These are phyloP conservation scores for Meiosimyza platycephala DNA, from an alignment of 2,888 invertebrate genomes.

Conservation along the genomic window DNA sequence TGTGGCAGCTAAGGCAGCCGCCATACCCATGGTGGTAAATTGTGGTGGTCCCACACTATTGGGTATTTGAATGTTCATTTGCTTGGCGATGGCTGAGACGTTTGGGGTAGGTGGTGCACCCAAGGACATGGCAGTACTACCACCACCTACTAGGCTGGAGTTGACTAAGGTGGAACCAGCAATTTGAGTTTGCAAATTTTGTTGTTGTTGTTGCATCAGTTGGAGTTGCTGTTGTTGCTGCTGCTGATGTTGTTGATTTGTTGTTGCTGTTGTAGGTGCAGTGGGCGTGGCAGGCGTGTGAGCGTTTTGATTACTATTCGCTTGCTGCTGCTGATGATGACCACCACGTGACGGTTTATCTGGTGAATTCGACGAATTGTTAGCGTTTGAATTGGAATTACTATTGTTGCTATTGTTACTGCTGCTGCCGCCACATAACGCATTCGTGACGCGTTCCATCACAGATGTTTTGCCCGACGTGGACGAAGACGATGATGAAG, in stretches of 20 bases:
- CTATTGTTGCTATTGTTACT: slow-evolving; percentile 68
- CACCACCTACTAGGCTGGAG: slow-evolving; percentile 54
- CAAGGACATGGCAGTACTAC: slow-evolving; percentile 52
- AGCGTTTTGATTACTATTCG: slow-evolving; percentile 28
- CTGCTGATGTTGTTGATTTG: slow-evolving; percentile 50
- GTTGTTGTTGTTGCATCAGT: slow-evolving; percentile 53
- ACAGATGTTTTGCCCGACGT: slow-evolving; percentile 75
- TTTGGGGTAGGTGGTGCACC: slow-evolving; percentile 62
- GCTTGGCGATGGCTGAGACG: slow-evolving; percentile 63
- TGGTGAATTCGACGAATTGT: slow-evolving; percentile 44
- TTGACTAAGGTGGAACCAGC: slow-evolving; percentile 60
- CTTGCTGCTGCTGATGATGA: slow-evolving; percentile 42
- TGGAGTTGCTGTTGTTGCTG: slow-evolving; percentile 50
- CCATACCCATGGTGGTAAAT: slow-evolving; percentile 62
- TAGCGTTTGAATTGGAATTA: slow-evolving; percentile 33
- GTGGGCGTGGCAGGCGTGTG: slow-evolving; percentile 34
- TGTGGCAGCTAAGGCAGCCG: slow-evolving; percentile 52
- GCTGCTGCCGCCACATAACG: slow-evolving; percentile 79
- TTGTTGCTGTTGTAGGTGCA: slow-evolving; percentile 38
- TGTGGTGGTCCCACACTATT: slow-evolving; percentile 52
- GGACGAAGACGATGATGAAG: slow-evolving; percentile 47
- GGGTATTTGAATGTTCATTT: slow-evolving; percentile 62
- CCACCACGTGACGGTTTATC: slow-evolving; percentile 57
- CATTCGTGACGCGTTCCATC: slow-evolving; percentile 89
- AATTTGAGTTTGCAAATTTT: slow-evolving; percentile 59